A percentile compares a stretch with the other conserved stretches of the same genome.
Conservation (phyloP, 2,797 vertebrate species). For the Trachops cirrhosus region DNA sequence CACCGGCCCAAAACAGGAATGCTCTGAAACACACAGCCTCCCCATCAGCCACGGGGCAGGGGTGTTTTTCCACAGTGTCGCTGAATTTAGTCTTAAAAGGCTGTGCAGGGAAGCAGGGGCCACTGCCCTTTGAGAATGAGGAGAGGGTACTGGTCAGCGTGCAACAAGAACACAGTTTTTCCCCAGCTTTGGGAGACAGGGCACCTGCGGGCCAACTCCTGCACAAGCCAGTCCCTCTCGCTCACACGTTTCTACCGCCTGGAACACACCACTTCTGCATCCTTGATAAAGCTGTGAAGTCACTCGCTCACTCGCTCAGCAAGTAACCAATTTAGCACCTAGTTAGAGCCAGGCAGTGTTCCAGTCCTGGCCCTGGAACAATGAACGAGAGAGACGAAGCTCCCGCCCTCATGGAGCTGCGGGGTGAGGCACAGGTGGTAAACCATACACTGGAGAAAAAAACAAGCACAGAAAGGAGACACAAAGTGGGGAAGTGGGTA, state of each 20-base stretch:
- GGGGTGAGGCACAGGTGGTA: neutral
- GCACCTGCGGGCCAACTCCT: rapidly evolving
- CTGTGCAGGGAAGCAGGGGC: neutral
- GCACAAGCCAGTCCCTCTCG: rapidly evolving
- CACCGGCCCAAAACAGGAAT: neutral
- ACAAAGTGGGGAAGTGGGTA: rapidly evolving
- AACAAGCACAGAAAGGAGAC: too few relatives aligned
- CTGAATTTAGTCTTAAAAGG: neutral
- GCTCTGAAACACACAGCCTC: neutral
- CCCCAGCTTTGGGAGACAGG: neutral
- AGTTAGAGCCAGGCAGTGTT: neutral
- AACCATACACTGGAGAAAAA: neutral
- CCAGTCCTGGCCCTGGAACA: rapidly evolving
- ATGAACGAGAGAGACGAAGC: neutral
- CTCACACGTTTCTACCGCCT: neutral
- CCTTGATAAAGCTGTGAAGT: rapidly evolving
- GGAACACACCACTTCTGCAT: neutral
- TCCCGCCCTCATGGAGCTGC: neutral
- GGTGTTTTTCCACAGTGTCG: neutral
- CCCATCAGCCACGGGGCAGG: neutral
- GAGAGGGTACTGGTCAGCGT: neutral
- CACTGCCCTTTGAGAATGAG: neutral
- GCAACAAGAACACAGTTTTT: neutral
- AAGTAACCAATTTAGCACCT: rapidly evolving
- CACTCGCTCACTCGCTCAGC: neutral